Conservation (phyloP, 2,888 invertebrate genomes). For the Drosophila tripunctata region DNA sequence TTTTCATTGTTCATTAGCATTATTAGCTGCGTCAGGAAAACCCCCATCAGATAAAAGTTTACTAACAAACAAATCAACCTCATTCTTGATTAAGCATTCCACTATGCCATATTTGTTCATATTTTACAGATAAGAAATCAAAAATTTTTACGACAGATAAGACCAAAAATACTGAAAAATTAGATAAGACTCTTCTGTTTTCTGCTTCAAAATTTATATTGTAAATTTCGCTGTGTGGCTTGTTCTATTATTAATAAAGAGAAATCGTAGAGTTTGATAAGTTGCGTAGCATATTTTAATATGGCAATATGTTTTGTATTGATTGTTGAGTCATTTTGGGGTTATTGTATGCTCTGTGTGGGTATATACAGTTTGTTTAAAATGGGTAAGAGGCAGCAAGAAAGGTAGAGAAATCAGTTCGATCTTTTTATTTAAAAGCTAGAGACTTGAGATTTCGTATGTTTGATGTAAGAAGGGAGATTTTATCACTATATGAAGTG, state of each 20-base stretch:
- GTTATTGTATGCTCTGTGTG: too few relatives aligned
- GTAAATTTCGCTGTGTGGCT: neutral
- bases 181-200: conserved; percentile 11
- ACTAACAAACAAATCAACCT: neutral
- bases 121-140: neutral
- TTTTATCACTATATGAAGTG: too few relatives aligned
- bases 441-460: too few relatives aligned
- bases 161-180: conserved; percentile 11
- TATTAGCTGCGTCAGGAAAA: neutral
- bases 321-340: conserved; percentile 33
- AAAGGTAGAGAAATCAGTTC: too few relatives aligned
- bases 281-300: neutral
- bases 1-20: neutral
- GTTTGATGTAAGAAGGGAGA: too few relatives aligned
- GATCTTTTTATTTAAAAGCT: too few relatives aligned
- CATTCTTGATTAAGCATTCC: neutral
- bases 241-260: too few relatives aligned
- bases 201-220: too few relatives aligned
- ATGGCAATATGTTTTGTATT: conserved; percentile 15
- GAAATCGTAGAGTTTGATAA: conserved; percentile 1
- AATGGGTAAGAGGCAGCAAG: too few relatives aligned
- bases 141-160: conserved; percentile 13
- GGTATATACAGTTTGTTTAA: too few relatives aligned
- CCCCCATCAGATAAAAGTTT: neutral
- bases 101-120: neutral